A percentile compares a stretch with the other conserved stretches of the same genome.
Evolutionary conservation across 2,113 vertebrate species (phyloP).

Genomic region (Rhegmatorhina hoffmannsi): DNA sequence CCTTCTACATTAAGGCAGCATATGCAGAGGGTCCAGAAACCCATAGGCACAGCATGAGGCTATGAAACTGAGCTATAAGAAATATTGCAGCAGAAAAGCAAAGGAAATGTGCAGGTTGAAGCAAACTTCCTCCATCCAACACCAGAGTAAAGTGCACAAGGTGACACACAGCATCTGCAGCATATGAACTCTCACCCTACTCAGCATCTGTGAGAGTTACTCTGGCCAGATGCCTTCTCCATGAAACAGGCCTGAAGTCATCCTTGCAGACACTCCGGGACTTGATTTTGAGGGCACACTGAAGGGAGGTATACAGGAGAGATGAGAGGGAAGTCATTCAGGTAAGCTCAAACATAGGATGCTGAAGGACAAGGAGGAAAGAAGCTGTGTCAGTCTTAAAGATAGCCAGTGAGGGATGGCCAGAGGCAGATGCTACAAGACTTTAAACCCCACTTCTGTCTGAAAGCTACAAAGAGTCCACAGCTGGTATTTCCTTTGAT

Average conservation of each 20-base stretch:
- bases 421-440: not conserved
- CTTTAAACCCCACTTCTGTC: not conserved
- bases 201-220: not conserved
- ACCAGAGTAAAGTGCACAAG: not conserved
- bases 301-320: not conserved
- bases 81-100: not conserved
- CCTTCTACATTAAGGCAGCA: not conserved
- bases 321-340: not conserved
- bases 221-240: not conserved
- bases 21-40: not conserved
- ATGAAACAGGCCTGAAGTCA: not conserved
- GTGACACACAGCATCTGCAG: not conserved
- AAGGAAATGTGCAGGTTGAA: not conserved
- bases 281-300: not conserved
- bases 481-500: not conserved
- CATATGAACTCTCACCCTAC: fast-evolving
- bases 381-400: not conserved
- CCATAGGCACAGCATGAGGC: not conserved
- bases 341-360: not conserved
- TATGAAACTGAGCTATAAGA: not conserved
- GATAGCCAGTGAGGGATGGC: not conserved
- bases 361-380: not conserved
- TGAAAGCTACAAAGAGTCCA: not conserved
- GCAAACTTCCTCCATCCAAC: not conserved
- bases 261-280: not conserved